phyloP scores from a whole-genome alignment of 92 coral and sea anemone species.

The Bergia puertoricense region DNA sequence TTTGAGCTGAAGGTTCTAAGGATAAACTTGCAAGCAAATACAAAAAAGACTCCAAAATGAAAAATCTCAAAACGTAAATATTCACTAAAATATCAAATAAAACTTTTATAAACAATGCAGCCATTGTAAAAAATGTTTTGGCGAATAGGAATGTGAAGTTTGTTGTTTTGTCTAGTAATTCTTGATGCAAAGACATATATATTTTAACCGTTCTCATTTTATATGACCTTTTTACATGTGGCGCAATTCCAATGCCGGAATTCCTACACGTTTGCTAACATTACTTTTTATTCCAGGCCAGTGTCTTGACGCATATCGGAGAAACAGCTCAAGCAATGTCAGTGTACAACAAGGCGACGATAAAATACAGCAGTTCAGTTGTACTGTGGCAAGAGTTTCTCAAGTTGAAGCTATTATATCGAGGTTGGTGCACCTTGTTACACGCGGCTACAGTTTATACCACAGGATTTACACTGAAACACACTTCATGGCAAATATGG shows the following conservation, averaged over 20 bases:
- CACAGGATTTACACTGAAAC: neutral
- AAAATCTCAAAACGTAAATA: too few species aligned
- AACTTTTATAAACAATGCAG: too few species aligned
- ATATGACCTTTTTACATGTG: neutral
- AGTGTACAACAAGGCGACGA: constrained; percentile 52
- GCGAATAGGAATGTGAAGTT: too few species aligned
- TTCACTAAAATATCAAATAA: too few species aligned
- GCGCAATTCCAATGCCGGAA: neutral
- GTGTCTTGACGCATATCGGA: constrained; percentile 1
- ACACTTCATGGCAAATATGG: neutral
- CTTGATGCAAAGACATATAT: too few species aligned
- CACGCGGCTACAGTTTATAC: neutral
- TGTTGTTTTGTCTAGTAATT: too few species aligned
- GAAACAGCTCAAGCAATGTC: constrained; percentile 31
- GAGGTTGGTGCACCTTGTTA: constrained; percentile 20
- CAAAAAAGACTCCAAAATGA: too few species aligned
- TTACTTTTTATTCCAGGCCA: neutral
- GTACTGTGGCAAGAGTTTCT: constrained; percentile 72
- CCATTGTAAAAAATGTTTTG: too few species aligned
- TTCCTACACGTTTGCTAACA: neutral
- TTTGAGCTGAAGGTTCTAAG: too few species aligned
- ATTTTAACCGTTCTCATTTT: neutral
- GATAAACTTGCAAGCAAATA: too few species aligned
- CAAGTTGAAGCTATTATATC: constrained; percentile 50
- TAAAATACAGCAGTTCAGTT: constrained; percentile 46